phyloP scores from a whole-genome alignment of 2,888 invertebrate species.

The Gortyna flavago region DNA sequence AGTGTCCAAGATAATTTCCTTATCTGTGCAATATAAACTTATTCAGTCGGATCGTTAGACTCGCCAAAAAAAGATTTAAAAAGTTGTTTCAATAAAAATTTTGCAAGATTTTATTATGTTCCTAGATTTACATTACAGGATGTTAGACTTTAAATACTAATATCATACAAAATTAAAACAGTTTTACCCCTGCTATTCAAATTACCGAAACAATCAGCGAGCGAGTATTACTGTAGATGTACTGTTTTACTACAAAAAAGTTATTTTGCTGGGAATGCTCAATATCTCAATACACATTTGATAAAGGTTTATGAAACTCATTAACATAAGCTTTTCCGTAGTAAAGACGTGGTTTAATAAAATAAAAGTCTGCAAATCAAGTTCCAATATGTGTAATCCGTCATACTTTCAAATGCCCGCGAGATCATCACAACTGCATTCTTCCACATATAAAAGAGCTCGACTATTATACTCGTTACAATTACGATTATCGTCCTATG shows the following conservation, averaged over 20 bases:
- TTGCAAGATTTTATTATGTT: constrained; percentile 51
- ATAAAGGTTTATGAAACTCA: not conserved
- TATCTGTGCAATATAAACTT: not conserved
- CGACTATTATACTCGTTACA: constrained; percentile 82
- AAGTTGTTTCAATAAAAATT: constrained; percentile 39
- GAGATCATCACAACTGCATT: constrained; percentile 87
- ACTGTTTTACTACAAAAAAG: constrained; percentile 24
- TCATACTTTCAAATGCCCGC: constrained; percentile 84
- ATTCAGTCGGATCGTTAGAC: not conserved
- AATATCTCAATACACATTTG: constrained; percentile 5
- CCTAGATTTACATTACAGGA: constrained; percentile 51
- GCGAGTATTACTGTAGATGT: constrained; percentile 25
- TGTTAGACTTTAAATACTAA: constrained; percentile 46
- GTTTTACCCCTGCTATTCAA: constrained; percentile 43
- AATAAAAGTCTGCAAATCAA: constrained; percentile 75
- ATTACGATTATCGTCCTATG: constrained; percentile 85
- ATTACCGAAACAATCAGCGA: constrained; percentile 36
- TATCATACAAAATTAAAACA: constrained; percentile 51
- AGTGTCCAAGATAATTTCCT: not conserved
- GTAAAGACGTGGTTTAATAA: constrained; percentile 14
- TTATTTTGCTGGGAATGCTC: constrained; percentile 8
- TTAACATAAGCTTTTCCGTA: constrained; percentile 12
- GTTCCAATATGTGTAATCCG: constrained; percentile 89
- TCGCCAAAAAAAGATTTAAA: constrained; percentile 2
- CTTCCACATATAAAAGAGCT: constrained; percentile 88